Percentiles rank a stretch among this genome's conserved stretches.
phyloP scores from a whole-genome alignment of 2,888 invertebrate species.

The Drosophila stalkeri region DNA sequence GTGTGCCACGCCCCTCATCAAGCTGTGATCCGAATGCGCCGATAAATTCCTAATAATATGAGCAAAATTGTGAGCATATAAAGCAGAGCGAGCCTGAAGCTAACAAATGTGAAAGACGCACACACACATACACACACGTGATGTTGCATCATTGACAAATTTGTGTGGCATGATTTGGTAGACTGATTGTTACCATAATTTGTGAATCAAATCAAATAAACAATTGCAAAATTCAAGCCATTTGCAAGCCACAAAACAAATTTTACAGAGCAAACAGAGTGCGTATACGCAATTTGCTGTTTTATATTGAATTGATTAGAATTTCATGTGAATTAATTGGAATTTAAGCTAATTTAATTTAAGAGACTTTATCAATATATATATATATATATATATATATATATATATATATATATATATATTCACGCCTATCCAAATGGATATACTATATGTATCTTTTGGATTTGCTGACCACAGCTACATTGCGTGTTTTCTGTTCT shows the following conservation, averaged over 20 bases:
- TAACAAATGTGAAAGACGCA: not conserved
- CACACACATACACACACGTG: not conserved
- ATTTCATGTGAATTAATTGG: too few relatives aligned
- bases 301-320: too few relatives aligned
- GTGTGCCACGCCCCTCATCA: conserved; percentile 51
- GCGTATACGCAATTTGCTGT: conserved; percentile 3
- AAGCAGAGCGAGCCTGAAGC: conserved; percentile 5
- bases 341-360: too few relatives aligned
- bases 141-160: conserved; percentile 46
- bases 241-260: conserved; percentile 14
- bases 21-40: conserved; percentile 35
- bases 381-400: too few relatives aligned
- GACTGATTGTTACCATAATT: conserved; percentile 38
- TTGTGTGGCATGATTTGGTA: conserved; percentile 37
- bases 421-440: too few relatives aligned
- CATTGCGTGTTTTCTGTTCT: not conserved
- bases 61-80: conserved; percentile 22
- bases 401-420: too few relatives aligned
- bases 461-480: not conserved
- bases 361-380: too few relatives aligned
- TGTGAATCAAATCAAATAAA: conserved; percentile 32
- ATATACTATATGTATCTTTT: not conserved
- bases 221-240: conserved; percentile 42
- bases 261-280: not conserved
- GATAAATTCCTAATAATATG: conserved; percentile 42